Percentiles rank a stretch among this genome's conserved stretches.
These are phyloP conservation scores for Azemiops feae DNA, from an alignment of 2,113 vertebrate species.

Conservation along the genomic window DNA sequence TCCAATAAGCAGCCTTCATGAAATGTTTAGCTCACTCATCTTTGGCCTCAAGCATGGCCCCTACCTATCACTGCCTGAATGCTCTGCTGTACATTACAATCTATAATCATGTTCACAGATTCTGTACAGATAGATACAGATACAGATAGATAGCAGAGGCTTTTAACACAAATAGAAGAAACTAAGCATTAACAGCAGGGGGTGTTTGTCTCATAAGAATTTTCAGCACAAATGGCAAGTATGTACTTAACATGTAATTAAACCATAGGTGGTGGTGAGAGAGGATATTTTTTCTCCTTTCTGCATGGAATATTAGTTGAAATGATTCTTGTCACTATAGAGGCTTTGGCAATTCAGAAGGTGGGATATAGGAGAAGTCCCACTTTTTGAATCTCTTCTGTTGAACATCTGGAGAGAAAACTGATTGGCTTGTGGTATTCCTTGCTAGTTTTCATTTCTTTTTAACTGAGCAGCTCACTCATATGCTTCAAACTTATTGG, in stretches of 20 bases:
- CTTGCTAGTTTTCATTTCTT: not conserved
- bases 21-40: not conserved
- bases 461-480: not conserved
- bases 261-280: not conserved
- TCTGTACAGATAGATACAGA: not conserved
- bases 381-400: not conserved
- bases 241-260: not conserved
- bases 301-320: no score
- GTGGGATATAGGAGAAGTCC: no score
- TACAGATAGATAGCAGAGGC: not conserved
- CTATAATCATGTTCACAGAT: not conserved
- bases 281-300: no score
- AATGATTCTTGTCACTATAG: no score
- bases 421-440: not conserved
- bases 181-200: not conserved
- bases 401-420: not conserved
- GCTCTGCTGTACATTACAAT: not conserved
- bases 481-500: not conserved
- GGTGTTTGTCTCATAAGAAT: not conserved
- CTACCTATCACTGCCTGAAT: not conserved
- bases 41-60: not conserved
- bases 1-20: not conserved
- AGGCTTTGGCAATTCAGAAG: no score
- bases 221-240: not conserved
- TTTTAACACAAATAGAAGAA: not conserved